Evolutionary conservation across 1,140 invertebrate species (phyloP), one percentile per base, ranked within the genome.

Genomic region (Brachionus sp.): DNA sequence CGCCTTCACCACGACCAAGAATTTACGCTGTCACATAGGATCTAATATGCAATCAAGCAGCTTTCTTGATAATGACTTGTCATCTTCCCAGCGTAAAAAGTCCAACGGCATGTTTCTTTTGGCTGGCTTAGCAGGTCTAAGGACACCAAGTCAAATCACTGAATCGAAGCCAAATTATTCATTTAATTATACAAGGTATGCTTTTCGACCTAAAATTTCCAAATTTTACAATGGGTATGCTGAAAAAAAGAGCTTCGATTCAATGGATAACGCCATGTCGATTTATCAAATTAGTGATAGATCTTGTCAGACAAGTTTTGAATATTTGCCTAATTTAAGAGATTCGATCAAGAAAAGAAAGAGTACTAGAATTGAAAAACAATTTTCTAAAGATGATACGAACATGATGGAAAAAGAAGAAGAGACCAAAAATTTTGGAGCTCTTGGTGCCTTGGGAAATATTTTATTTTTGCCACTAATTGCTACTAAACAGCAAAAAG

Each of bases 21-120:
- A 92, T 33, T 92, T 94, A 23, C 89, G 93, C 53, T 94, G 93
- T 86, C 93, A 94, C 88, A 93, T 94, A 85, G 93, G 93, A 25
- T 89, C 87, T 4, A 62, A 37, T 57, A 16, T 62, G 23, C 46
- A 80, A 66, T 70, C 66, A 2, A 46, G 42, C n/a, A 75, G 19
- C 44, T 25, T 19, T 13, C 37, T 75, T 75, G 70, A 75, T 3
- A 13, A 42, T 25, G 70, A 75, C 7, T 10, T 46, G 39, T 16
- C 70, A 46, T 75, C 70, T 16, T 75, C 70, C 3, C 37, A 75
- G 12, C 70, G 70, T 5, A 75, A 46, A 25, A 25, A 44, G 19
- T 75, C 70, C 9, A 75, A 25, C 46, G 70, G 70, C 13, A 46
- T 75, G 42, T 23, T 75, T 25, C 19, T 75, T 10, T 33, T 70